Evolutionary conservation across 2,113 vertebrate species (phyloP).

Genomic region (Oenanthe oenanthe): DNA sequence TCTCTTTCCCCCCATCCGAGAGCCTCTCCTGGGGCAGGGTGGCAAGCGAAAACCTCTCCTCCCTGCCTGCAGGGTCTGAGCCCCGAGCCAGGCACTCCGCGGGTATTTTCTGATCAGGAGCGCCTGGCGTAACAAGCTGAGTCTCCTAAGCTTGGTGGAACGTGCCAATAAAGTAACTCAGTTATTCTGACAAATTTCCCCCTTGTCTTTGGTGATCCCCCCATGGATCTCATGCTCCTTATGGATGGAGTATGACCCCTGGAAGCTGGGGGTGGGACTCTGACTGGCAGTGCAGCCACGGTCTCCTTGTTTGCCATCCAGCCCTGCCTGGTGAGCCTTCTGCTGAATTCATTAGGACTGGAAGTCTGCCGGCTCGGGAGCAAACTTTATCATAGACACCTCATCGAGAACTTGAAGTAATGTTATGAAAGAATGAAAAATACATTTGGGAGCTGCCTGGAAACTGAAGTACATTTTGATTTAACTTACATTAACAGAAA

Average conservation of each 20-base stretch:
- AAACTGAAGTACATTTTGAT: constrained; percentile 80
- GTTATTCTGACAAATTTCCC: background rate
- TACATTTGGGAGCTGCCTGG: constrained; percentile 74
- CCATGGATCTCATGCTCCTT: background rate
- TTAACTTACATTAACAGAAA: constrained; percentile 83
- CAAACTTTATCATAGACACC: constrained; percentile 58
- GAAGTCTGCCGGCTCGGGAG: constrained; percentile 5
- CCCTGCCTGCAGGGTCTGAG: background rate
- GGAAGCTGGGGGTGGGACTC: background rate
- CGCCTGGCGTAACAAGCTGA: background rate
- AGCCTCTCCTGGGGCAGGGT: background rate
- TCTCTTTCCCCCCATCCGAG: background rate
- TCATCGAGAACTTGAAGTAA: constrained; percentile 68
- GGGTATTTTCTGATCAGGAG: background rate
- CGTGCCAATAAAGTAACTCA: background rate
- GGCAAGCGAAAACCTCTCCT: background rate
- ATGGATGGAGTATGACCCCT: background rate
- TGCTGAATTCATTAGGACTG: constrained; percentile 7
- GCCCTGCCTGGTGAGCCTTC: background rate
- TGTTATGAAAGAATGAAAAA: constrained; percentile 82
- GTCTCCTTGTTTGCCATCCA: background rate
- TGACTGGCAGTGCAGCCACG: background rate
- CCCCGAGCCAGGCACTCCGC: background rate
- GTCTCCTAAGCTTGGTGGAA: background rate
- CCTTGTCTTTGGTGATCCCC: background rate